Base-by-base conservation (phyloP, 2,113 vertebrate species). In the Oreotrochilus melanogaster region DNA sequence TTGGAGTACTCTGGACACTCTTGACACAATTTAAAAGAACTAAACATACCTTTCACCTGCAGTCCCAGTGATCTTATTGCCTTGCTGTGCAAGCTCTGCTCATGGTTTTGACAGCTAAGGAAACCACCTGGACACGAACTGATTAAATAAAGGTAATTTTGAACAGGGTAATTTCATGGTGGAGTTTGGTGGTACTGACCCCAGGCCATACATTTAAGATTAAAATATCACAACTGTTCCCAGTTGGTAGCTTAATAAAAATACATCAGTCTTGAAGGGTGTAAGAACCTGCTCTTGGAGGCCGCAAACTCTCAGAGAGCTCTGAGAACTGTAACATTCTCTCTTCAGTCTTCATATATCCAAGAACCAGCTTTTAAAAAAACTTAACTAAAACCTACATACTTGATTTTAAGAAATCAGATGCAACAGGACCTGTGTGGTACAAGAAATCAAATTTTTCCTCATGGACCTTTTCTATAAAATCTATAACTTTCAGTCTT, bases 261-360 rank as follows among this genome's bases (percentile, higher is more conserved):
- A 76, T 86, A 66, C 19, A 69, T 70, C 42, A 31, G 35, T 50
- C 45, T 62, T 65, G 50, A 83, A 94, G 92, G 78, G 82, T 85
- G 70, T 80, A 74, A 78, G 87, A 97, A 92, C 37, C 62, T 92
- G 58, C 58, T 88, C 91, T 91, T 60, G 54, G 58, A 72, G 78
- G 54, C 54, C 82, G 35, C 2, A 3, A 56, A 27, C 13, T 35
- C 60, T 65, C 13, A 80, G 47, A 73, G 35, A 28, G 23, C 70
- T 71, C 67, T 69, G 28, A 86, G 61, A 94, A 89, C 31, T 45
- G 4, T 30, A 81, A 47, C 27, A 61, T 86, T 60, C 57, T 24
- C 17, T 51, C 39, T 70, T 88, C 4, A 2, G 11, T 47, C 14
- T 61, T 94, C 53, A 24, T 70, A 84, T 10, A 25, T 35, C 16